Conservation (phyloP, 2,797 vertebrate species). For the Dermochelys coriacea region DNA sequence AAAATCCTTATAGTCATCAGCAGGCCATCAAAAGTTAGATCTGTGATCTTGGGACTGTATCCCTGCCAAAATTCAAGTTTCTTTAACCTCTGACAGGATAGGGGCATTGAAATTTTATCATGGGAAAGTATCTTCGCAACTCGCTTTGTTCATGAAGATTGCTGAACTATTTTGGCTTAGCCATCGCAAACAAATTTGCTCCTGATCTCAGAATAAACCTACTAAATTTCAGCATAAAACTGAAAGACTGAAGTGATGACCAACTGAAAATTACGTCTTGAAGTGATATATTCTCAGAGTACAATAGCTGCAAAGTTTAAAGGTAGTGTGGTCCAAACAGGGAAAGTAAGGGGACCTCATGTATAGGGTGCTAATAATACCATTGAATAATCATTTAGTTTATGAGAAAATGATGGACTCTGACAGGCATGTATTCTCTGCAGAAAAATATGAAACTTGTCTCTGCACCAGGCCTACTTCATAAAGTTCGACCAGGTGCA, state of each 20-base stretch:
- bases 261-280: not conserved
- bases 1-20: not conserved
- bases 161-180: not conserved
- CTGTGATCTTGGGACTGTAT: not conserved
- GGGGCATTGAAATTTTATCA: not conserved
- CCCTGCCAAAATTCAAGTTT: not conserved
- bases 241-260: not conserved
- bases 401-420: not conserved
- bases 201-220: not conserved
- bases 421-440: not conserved
- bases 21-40: not conserved
- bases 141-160: not conserved
- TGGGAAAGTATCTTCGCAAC: not conserved
- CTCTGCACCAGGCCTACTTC: not conserved
- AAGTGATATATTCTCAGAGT: not conserved
- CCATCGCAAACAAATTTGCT: not conserved
- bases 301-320: not conserved
- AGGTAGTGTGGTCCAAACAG: not conserved
- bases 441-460: constrained; percentile 1
- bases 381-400: constrained; percentile 6
- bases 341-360: not conserved
- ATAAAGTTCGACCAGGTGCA: not conserved
- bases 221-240: not conserved
- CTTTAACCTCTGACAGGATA: not conserved
- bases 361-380: not conserved